phyloP scores from a whole-genome alignment of 1,140 invertebrate genomes.

The Rhopalosiphum maidis region DNA sequence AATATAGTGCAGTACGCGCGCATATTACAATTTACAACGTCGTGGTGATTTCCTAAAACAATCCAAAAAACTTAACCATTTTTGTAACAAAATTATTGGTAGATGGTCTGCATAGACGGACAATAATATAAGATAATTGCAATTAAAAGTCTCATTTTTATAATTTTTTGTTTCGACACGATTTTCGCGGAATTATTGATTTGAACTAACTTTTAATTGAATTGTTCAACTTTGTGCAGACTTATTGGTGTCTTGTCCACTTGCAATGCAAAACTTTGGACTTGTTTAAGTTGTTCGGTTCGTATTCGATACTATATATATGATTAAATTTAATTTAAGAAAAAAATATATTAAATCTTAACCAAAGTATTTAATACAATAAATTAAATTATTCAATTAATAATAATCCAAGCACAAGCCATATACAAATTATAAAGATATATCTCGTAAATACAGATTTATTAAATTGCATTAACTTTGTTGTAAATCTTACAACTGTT shows the following conservation, averaged over 20 bases:
- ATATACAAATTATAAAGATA: background rate
- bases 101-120: background rate
- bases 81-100: background rate
- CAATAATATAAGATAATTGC: background rate
- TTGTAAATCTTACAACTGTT: background rate
- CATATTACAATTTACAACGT: background rate
- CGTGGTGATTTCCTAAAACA: background rate
- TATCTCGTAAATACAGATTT: background rate
- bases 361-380: background rate
- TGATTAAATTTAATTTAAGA: background rate
- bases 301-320: background rate
- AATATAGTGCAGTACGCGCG: background rate
- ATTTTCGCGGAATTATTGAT: background rate
- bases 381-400: background rate
- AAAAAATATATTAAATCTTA: background rate
- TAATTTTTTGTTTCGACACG: background rate
- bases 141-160: background rate
- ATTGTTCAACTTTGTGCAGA: background rate
- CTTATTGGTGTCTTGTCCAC: background rate
- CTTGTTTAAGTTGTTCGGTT: background rate
- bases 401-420: background rate
- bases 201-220: conserved; percentile 11
- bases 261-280: background rate
- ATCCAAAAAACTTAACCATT: background rate
- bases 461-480: background rate